Evolutionary conservation across 2,888 invertebrate species (phyloP).

Genomic region (Gari tellinella): DNA sequence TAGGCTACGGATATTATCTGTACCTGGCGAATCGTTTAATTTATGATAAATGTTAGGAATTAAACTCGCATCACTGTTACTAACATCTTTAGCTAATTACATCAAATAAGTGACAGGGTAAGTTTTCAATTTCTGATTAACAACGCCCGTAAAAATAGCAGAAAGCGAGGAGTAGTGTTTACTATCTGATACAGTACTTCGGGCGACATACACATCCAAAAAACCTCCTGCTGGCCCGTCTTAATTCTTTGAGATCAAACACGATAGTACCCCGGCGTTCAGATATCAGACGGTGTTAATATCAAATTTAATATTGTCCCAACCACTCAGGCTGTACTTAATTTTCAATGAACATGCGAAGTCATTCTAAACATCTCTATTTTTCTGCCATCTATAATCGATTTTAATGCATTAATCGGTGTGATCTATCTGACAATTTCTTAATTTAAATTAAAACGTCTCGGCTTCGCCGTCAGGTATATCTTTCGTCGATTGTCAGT

Average conservation of each 20-base stretch:
- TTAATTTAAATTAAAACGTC: too few relatives aligned
- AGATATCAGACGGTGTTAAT: conserved; percentile 8
- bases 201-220: neutral
- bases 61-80: too few relatives aligned
- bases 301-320: conserved; percentile 9
- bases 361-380: conserved; percentile 2
- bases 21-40: too few relatives aligned
- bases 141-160: conserved; percentile 3
- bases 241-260: neutral
- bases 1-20: too few relatives aligned
- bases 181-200: conserved; percentile 6
- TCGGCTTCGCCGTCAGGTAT: too few relatives aligned
- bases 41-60: too few relatives aligned
- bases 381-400: too few relatives aligned
- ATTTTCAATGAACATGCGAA: conserved; percentile 12
- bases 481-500: too few relatives aligned
- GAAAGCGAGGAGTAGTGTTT: neutral
- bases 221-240: neutral
- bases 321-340: neutral
- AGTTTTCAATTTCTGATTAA: conserved; percentile 4
- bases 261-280: conserved; percentile 9
- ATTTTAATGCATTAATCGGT: too few relatives aligned
- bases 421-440: too few relatives aligned
- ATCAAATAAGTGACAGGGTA: too few relatives aligned
- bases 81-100: too few relatives aligned